These are phyloP conservation scores for Pardalotus punctatus DNA, from an alignment of 2,113 vertebrate genomes.

Conservation along the genomic window DNA sequence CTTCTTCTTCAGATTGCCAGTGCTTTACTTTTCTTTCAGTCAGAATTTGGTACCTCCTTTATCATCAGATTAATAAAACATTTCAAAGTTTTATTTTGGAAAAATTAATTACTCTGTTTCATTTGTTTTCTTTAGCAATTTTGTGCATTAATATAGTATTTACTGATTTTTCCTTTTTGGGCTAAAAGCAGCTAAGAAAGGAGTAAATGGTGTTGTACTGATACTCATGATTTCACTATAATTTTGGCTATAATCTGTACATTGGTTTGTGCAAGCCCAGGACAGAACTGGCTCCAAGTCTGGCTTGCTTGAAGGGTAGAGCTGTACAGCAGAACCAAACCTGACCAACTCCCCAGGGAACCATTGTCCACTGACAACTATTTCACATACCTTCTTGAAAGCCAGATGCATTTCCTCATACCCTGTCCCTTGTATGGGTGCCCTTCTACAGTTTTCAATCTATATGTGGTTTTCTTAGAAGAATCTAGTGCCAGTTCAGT, in stretches of 20 bases:
- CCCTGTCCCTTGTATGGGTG: not conserved
- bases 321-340: not conserved
- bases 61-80: not conserved
- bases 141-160: not conserved
- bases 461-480: not conserved
- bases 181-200: not conserved
- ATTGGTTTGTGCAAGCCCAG: not conserved
- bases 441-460: not conserved
- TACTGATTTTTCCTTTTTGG: not conserved
- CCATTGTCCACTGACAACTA: not conserved
- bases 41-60: not conserved
- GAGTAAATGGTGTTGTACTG: not conserved
- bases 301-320: not conserved
- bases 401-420: not conserved
- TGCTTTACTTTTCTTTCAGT: not conserved
- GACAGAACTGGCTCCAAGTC: not conserved
- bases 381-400: not conserved
- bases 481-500: not conserved
- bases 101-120: not conserved
- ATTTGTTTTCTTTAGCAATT: not conserved
- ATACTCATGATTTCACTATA: not conserved
- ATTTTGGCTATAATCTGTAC: not conserved
- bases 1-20: not conserved
- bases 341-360: rapidly evolving
- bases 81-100: not conserved